Base-by-base conservation (phyloP, 2,797 vertebrate genomes). In the Brotula barbata region DNA sequence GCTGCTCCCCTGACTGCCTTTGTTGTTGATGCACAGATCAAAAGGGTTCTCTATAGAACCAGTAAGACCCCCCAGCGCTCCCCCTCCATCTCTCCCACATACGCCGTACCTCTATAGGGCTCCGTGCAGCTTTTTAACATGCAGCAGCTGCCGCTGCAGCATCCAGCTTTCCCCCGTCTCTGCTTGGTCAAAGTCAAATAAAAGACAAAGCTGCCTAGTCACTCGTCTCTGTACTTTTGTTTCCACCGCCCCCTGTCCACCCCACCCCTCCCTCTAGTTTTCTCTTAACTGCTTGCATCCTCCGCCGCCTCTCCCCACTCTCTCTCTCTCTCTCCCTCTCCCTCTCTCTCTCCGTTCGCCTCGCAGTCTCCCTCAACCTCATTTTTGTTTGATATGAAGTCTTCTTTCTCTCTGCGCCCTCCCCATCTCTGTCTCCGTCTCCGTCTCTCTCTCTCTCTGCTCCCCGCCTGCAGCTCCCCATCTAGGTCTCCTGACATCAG, bases 121-220 rank as follows among this genome's bases (percentile, higher is more conserved):
- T 84, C 7, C 2, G 19, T 68, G 68, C 65, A 73, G 84, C 85
- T 77, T 75, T 82, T 89, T 86, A 89, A 82, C 77, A 89, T 89
- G 84, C 87, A 39, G 77, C 78, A 75, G 75, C 75, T 83, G 82
- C 78, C 82, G 82, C 85, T 78, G 84, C 84, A 84, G 72, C 77
- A 61, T 64, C 80, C 72, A 82, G 75, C 76, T 70, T 71, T 73
- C 9, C 63, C 73, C 80, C 68, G 46, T 84, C 86, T 85, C 80
- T 61, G 69, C 73, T 75, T 51, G 83, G 78, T 88, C 89, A 90
- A 91, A 91, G 91, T 92, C 89, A 88, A 91, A 88, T 85, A 84
- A 87, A 91, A 91, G 89, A 85, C 89, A 87, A 88, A 88, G 77
- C 73, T 70, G 78, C 71, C 70, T 75, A 86, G 73, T 85, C 54